phyloP scores from a whole-genome alignment of 2,888 invertebrate species.

The Drosophila yooni region DNA sequence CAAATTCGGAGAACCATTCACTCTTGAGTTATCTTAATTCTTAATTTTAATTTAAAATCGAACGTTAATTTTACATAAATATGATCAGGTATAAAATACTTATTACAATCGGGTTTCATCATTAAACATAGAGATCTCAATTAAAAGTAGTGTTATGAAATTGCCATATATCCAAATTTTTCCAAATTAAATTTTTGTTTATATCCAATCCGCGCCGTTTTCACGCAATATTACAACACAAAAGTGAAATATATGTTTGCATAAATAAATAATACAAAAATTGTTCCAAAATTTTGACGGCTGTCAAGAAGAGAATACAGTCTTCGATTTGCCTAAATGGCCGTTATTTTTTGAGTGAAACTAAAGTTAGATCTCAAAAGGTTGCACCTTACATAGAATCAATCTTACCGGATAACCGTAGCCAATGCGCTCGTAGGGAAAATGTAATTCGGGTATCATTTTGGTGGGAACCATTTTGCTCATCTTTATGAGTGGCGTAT shows the following conservation, averaged over 20 bases:
- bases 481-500: conserved; percentile 88
- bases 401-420: conserved; percentile 90
- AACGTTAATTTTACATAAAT: not conserved
- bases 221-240: too few species aligned
- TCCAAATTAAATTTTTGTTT: too few species aligned
- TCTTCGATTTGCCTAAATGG: not conserved
- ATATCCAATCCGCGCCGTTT: too few species aligned
- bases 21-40: too few species aligned
- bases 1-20: not conserved
- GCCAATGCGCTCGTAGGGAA: conserved; percentile 91
- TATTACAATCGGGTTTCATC: too few species aligned
- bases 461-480: conserved; percentile 86
- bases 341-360: not conserved
- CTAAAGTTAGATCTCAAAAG: not conserved
- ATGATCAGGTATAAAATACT: not conserved
- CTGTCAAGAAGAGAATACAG: not conserved
- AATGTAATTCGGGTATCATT: conserved; percentile 86
- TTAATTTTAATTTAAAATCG: too few species aligned
- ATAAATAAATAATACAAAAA: not conserved
- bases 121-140: not conserved
- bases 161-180: too few species aligned
- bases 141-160: too few species aligned
- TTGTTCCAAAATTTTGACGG: not conserved
- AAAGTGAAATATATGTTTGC: too few species aligned
- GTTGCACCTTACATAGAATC: not conserved